These are phyloP conservation scores for Gryon sp. DNA, from an alignment of 1,140 invertebrate species.

Conservation along the genomic window DNA sequence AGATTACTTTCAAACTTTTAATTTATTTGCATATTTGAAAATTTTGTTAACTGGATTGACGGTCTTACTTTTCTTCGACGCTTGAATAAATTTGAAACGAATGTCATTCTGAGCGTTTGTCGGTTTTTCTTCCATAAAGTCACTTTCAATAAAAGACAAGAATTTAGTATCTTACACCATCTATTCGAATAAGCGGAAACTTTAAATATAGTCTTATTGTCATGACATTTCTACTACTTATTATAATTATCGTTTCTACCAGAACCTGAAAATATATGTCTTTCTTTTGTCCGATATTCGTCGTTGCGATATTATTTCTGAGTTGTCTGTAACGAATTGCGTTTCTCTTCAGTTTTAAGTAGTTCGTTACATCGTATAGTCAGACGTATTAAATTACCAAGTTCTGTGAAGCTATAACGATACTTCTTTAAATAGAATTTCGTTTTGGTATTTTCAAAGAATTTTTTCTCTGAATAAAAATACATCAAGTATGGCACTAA, in stretches of 20 bases:
- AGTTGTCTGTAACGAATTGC: constrained; percentile 5
- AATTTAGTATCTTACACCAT: not conserved
- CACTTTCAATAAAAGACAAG: not conserved
- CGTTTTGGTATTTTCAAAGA: too few species aligned
- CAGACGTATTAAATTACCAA: constrained; percentile 15
- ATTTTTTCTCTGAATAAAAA: too few species aligned
- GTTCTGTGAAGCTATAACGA: constrained; percentile 4
- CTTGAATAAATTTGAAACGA: constrained; percentile 11
- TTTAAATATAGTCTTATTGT: constrained; percentile 11
- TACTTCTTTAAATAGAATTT: too few species aligned
- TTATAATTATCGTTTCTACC: constrained; percentile 12
- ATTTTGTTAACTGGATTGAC: not conserved
- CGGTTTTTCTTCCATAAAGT: not conserved
- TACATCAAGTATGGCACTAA: too few species aligned
- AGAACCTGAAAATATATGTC: constrained; percentile 1
- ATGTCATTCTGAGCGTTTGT: not conserved
- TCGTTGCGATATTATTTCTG: not conserved
- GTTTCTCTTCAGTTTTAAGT: constrained; percentile 21
- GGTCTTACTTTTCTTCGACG: not conserved
- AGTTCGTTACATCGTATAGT: constrained; percentile 31
- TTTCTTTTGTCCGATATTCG: not conserved
- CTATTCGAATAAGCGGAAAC: not conserved
- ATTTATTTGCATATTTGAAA: not conserved
- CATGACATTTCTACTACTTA: not conserved
- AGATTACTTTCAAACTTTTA: too few species aligned